Conservation (phyloP, 1,140 invertebrate genomes). For the Drosophila funebris region DNA sequence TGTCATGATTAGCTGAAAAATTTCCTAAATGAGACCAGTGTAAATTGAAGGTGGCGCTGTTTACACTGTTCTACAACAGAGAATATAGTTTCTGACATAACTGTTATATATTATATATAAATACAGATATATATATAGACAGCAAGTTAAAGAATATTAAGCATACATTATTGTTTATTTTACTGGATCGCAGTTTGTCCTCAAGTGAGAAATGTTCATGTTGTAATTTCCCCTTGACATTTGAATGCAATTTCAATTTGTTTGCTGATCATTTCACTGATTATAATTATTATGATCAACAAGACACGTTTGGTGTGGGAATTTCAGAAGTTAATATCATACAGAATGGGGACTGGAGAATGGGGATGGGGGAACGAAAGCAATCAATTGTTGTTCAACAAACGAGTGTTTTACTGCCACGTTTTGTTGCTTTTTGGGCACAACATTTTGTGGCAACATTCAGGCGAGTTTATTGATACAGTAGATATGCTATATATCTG, state of each 20-base stretch:
- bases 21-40: background rate
- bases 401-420: background rate
- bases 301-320: slow-evolving; percentile 16
- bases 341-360: too few species aligned
- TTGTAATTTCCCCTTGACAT: slow-evolving; percentile 40
- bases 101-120: too few species aligned
- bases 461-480: background rate
- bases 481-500: background rate
- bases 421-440: slow-evolving; percentile 1
- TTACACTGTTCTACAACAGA: too few species aligned
- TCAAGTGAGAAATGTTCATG: background rate
- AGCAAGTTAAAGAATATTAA: too few species aligned
- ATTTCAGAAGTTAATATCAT: slow-evolving; percentile 24
- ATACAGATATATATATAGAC: too few species aligned
- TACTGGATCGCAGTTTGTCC: background rate
- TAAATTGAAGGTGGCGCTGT: too few species aligned
- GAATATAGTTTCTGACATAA: too few species aligned
- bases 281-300: background rate
- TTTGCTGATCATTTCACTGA: slow-evolving; percentile 22
- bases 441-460: slow-evolving; percentile 3
- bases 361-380: too few species aligned
- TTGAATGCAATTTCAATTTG: slow-evolving; percentile 19
- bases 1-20: background rate
- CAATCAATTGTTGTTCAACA: slow-evolving; percentile 33
- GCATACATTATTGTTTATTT: background rate